A percentile compares a stretch with the other conserved stretches of the same genome.
phyloP scores from a whole-genome alignment of 2,113 vertebrate species.

The Loxodonta africana region DNA sequence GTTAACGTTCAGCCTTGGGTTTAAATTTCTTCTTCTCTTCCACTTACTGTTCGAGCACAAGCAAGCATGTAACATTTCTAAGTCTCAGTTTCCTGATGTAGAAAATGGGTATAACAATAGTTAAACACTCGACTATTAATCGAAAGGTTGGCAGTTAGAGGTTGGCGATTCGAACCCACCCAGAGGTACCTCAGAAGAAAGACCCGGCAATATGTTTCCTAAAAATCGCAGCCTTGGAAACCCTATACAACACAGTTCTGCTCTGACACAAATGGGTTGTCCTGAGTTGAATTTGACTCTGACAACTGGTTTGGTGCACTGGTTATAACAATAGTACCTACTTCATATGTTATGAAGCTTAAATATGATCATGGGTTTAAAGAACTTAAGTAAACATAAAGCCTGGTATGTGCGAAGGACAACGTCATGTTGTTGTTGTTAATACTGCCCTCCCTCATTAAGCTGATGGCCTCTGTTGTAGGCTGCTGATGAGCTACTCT shows the following conservation, averaged over 20 bases:
- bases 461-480: not conserved
- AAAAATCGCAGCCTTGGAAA: not conserved
- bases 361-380: not conserved
- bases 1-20: not conserved
- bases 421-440: not conserved
- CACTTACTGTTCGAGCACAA: not conserved
- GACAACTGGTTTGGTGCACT: not conserved
- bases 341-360: not conserved
- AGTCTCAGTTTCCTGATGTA: not conserved
- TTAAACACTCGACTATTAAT: not conserved
- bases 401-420: not conserved
- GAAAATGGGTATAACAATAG: not conserved
- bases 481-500: not conserved
- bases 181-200: not conserved
- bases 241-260: not conserved
- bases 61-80: not conserved
- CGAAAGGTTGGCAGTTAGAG: not conserved
- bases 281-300: not conserved
- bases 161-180: not conserved
- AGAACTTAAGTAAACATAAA: not conserved
- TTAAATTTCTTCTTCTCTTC: not conserved
- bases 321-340: not conserved
- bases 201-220: not conserved
- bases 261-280: not conserved
- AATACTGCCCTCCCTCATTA: rapidly evolving